phyloP scores from a whole-genome alignment of 2,113 vertebrate genomes.

The Enhydra lutris region DNA sequence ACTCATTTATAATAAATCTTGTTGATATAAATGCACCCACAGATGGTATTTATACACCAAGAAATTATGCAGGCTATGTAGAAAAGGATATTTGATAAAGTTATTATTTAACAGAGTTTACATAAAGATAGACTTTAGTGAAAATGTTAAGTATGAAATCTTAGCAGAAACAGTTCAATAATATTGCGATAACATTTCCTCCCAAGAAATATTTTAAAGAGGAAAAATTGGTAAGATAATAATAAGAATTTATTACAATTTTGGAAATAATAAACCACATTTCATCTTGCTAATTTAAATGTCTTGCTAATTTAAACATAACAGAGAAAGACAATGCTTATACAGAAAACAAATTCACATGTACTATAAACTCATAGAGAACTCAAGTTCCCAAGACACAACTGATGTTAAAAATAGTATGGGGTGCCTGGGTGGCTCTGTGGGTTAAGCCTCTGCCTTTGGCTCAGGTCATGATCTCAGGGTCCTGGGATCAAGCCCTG shows the following conservation, averaged over 20 bases:
- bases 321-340: neutral
- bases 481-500: too few species aligned
- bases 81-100: neutral
- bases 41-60: neutral
- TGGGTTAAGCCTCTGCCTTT: too few species aligned
- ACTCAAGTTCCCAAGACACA: neutral
- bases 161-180: neutral
- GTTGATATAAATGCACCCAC: neutral
- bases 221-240: neutral
- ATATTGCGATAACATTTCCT: neutral
- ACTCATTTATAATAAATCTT: neutral
- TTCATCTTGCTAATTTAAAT: neutral
- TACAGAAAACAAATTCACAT: neutral
- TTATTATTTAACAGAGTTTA: neutral
- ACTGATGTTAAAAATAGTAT: neutral
- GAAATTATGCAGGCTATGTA: neutral
- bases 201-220: neutral
- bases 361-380: neutral
- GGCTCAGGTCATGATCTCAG: too few species aligned
- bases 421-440: too few species aligned
- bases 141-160: neutral
- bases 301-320: neutral
- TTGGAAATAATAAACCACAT: neutral
- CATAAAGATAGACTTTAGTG: neutral
- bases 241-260: neutral